Conservation (phyloP, 2,888 invertebrate species). For the Agonum fuliginosum region DNA sequence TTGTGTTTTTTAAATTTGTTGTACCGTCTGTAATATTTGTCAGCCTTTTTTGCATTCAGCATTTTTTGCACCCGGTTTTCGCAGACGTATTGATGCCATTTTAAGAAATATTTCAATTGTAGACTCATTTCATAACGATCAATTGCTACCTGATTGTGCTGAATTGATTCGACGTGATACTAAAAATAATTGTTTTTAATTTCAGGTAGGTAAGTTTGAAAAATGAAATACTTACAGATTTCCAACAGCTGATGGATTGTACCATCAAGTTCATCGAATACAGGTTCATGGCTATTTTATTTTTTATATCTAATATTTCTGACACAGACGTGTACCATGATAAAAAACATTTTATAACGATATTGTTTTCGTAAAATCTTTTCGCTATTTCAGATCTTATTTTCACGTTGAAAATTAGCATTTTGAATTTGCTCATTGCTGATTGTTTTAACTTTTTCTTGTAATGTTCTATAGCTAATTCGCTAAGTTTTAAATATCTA, state of each 20-base stretch:
- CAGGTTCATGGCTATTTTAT: constrained; percentile 76
- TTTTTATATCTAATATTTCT: constrained; percentile 75
- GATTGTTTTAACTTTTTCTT: constrained; percentile 69
- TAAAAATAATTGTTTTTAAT: constrained; percentile 66
- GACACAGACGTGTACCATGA: constrained; percentile 68
- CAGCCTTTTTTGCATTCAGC: constrained; percentile 69
- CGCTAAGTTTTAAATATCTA: constrained; percentile 71
- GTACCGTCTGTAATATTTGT: constrained; percentile 74
- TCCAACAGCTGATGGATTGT: constrained; percentile 4
- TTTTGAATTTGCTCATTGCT: constrained; percentile 70
- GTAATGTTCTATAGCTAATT: constrained; percentile 72
- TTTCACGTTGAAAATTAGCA: constrained; percentile 68
- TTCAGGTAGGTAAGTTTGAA: neutral
- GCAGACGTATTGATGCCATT: constrained; percentile 68
- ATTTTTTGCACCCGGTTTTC: constrained; percentile 65
- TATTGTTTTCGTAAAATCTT: constrained; percentile 65
- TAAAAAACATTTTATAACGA: constrained; percentile 64
- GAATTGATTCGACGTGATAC: constrained; percentile 72
- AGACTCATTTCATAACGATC: constrained; percentile 80
- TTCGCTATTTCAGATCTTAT: constrained; percentile 67
- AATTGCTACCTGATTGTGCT: constrained; percentile 81
- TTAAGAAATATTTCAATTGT: constrained; percentile 66
- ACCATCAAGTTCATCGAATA: constrained; percentile 70
- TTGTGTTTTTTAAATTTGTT: too few species aligned
- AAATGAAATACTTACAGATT: constrained; percentile 28